Evolutionary conservation across 1,140 invertebrate species (phyloP), one percentile per base, ranked within the genome.

Genomic region (Chironomus tepperi): DNA sequence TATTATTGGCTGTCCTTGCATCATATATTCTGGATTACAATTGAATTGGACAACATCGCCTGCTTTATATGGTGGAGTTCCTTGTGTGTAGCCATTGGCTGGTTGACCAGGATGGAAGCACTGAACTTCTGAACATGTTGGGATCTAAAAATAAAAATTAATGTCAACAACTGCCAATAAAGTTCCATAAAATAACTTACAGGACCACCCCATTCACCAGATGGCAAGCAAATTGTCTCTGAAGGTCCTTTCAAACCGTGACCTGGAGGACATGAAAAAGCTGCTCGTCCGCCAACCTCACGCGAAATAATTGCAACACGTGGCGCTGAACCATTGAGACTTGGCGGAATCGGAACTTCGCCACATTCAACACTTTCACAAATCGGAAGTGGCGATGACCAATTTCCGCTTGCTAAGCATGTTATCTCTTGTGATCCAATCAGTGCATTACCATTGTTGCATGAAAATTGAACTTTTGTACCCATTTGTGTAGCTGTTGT

Each of bases 21-120:
- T 89, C 87, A 95, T 94, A 83, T 89, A 94, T 75, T 94, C 92
- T 67, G 91, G 88, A 83, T 93, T 89, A 83, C 94, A 96, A 80
- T 90, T 90, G 83, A 93, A 93, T 79, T 94, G 91, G 16, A 94
- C 87, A 19, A 94, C 87, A 81, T 95, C 92, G 15, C 93, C 92
- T 19, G 91, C 91, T 78, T 90, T 87, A 82, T 91, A 93, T 15
- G 88, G 89, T 70, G 87, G 87, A 74, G 85, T 86, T 34, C 90
- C 90, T 78, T 89, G 89, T 74, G 91, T 87, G 81, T 90, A 91
- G 42, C 92, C 92, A 78, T 93, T 90, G 73, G 88, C 86, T 5
- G 92, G 92, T 7, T 87, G 83, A 18, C 86, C 86, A 0, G 90
- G 90, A 76, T 87, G 86, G 76, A 87, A 87, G 79, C 90, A 94